Conservation (phyloP, 2,113 vertebrate species). For the Zingel zingel region DNA sequence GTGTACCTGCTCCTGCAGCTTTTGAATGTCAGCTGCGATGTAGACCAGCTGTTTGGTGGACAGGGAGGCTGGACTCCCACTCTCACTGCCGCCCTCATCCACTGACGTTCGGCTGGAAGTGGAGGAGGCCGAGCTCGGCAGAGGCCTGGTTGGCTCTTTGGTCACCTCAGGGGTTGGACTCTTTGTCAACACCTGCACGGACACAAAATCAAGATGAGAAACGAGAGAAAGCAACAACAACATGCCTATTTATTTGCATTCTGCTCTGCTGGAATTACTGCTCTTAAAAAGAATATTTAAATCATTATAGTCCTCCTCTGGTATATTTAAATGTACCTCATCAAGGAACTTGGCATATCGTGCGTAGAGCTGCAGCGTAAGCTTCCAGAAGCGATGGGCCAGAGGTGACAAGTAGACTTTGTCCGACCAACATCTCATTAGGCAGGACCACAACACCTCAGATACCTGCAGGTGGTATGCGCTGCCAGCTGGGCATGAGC, state of each 20-base stretch:
- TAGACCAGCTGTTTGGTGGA: constrained; percentile 89
- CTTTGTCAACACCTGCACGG: constrained; percentile 87
- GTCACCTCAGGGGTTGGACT: constrained; percentile 79
- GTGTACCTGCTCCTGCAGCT: constrained; percentile 89
- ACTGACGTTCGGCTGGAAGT: constrained; percentile 80
- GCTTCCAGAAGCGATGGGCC: constrained; percentile 94
- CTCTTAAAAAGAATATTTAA: neutral
- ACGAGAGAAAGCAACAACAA: neutral
- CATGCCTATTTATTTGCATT: neutral
- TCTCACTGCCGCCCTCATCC: constrained; percentile 87
- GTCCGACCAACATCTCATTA: constrained; percentile 92
- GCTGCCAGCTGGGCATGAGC: constrained; percentile 84
- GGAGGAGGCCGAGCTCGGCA: constrained; percentile 88
- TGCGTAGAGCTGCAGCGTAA: constrained; percentile 91
- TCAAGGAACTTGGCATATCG: constrained; percentile 90
- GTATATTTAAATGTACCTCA: constrained; percentile 85
- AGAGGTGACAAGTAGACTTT: constrained; percentile 89
- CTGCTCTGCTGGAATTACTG: neutral
- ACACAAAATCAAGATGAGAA: constrained; percentile 1
- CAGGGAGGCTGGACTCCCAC: constrained; percentile 81
- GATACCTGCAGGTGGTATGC: constrained; percentile 90
- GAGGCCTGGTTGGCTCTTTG: constrained; percentile 86
- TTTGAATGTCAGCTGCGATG: constrained; percentile 91
- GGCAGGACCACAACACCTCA: constrained; percentile 88
- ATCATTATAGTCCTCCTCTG: neutral